These are phyloP conservation scores for Spicauda simplicius DNA, from an alignment of 2,888 invertebrate genomes.

Conservation along the genomic window DNA sequence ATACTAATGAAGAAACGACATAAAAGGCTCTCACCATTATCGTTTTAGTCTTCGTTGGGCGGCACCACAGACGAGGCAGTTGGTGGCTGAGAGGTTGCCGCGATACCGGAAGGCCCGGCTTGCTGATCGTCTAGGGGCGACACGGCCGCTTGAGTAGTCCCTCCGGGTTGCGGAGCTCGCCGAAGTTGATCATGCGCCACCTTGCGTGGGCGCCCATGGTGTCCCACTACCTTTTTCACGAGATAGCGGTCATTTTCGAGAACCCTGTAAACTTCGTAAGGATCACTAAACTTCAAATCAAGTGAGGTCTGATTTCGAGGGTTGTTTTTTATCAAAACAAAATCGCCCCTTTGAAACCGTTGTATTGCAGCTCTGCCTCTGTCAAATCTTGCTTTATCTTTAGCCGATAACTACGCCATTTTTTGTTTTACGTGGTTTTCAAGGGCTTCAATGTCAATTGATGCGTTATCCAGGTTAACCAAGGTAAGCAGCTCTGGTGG, in stretches of 20 bases:
- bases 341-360: not conserved
- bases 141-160: not conserved
- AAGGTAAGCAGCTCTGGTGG: constrained; percentile 38
- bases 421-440: not conserved
- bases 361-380: not conserved
- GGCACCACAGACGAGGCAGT: too few species aligned
- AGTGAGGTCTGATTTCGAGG: not conserved
- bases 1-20: too few species aligned
- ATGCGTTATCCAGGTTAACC: constrained; percentile 23
- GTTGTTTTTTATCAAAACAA: constrained; percentile 4
- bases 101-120: not conserved
- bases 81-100: too few species aligned
- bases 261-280: not conserved
- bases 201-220: not conserved
- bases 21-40: too few species aligned
- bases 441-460: constrained; percentile 18
- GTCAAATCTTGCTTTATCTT: not conserved
- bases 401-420: not conserved
- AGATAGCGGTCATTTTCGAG: constrained; percentile 2
- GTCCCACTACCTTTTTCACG: not conserved
- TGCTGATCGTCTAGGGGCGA: not conserved
- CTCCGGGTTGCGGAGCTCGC: not conserved
- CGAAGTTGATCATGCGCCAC: constrained; percentile 7
- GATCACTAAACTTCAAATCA: not conserved
- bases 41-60: too few species aligned